Base-by-base conservation (phyloP, 1,140 invertebrate genomes). In the Listronotus oregonensis region DNA sequence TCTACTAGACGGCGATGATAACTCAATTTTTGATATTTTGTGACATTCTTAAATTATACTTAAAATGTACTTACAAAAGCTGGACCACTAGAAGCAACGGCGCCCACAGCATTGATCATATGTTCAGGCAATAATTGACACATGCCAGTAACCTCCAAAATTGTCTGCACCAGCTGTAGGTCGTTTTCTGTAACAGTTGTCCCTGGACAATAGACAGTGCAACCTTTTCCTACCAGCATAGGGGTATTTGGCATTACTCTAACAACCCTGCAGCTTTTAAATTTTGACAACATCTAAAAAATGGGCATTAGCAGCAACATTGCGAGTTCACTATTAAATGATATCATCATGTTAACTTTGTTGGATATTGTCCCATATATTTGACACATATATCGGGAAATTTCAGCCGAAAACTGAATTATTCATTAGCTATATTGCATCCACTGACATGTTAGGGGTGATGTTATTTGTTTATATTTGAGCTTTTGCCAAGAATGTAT, bases 171-270 rank as follows among this genome's bases (percentile, higher is more conserved):
- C 7, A 89, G 73, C 32, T 80, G 74, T 37, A 87, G 79, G 74
- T 92, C 85, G 32, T 84, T 76, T 43, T 81, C 70, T 5, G 79
- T 82, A 4, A 83, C 81, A 8, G 75, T 76, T 11, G 79, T 73
- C 42, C 87, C 89, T 10, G 83, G 79, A 54, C 87, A 85, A 76
- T 90, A 90, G 6, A 93, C 90, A 69, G 87, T 87, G 60, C 87
- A 89, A 37, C 95, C 96, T 74, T 88, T 86, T 15, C 90, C 88
- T 10, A 98, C 88, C 59, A 92, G 83, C 79, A 93, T 87, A 6
- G 95, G 92, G 4, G 93, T 97, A 80, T 98, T 99, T 21, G 96
- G 95, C 90, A 98, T 95, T 1, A 91, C 89, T 56, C 95, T 85
- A 10, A 97, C 85, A 40, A 97, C 85, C 74, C 86, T 85, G 10